A percentile compares a stretch with the other conserved stretches of the same genome.
Conservation (phyloP, 2,113 vertebrate species). For the Apteryx owenii region DNA sequence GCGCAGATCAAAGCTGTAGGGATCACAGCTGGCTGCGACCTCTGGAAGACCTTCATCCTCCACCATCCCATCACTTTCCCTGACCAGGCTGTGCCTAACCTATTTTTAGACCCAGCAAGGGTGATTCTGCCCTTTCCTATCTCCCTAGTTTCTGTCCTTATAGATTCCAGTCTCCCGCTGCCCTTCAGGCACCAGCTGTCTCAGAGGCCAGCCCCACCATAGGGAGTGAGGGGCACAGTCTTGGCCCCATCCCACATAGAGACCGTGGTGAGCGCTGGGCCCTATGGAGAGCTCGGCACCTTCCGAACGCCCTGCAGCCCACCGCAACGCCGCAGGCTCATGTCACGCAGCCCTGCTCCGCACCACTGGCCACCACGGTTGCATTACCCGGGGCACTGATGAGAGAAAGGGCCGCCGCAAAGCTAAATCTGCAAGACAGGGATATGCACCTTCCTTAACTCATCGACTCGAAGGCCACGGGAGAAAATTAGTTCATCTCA, state of each 20-base stretch:
- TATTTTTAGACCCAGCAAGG: fast-evolving
- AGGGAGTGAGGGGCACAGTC: neutral
- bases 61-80: too few relatives aligned
- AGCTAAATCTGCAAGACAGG: constrained; percentile 4
- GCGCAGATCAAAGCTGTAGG: neutral
- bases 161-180: neutral
- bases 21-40: neutral
- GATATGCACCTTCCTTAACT: constrained; percentile 20
- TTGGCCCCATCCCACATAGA: fast-evolving
- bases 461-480: neutral
- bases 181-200: neutral
- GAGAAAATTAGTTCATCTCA: constrained; percentile 62
- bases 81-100: neutral
- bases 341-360: neutral
- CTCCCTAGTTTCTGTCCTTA: neutral
- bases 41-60: neutral
- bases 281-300: neutral
- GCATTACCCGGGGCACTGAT: fast-evolving
- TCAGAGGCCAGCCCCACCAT: neutral
- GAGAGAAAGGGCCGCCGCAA: fast-evolving
- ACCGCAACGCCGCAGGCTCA: neutral
- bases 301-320: fast-evolving
- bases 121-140: neutral
- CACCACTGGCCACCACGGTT: neutral
- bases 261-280: neutral